Evolutionary conservation across 2,797 vertebrate species (phyloP).

Genomic region (Chromobotia macracanthus): DNA sequence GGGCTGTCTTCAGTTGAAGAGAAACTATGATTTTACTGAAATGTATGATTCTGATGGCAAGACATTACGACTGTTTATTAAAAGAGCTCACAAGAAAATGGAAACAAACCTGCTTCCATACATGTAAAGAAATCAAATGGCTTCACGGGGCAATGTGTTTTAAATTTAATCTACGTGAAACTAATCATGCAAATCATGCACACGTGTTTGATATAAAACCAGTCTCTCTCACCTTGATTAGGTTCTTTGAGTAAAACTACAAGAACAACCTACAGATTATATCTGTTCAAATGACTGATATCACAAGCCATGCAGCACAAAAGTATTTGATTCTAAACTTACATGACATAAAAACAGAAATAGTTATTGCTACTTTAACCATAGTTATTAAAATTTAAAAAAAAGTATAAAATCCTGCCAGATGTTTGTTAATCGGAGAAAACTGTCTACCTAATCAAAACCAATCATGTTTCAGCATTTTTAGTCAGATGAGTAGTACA

Average conservation of each 20-base stretch:
- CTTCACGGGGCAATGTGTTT: background rate
- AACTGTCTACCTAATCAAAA: background rate
- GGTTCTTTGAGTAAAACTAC: too few species aligned
- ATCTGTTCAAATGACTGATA: background rate
- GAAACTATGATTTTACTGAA: too few species aligned
- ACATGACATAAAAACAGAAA: background rate
- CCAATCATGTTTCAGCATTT: conserved; percentile 44
- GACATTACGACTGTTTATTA: too few species aligned
- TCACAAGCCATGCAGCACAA: background rate
- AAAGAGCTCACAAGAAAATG: too few species aligned
- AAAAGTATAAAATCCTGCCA: background rate
- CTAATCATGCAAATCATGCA: background rate
- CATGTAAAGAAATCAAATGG: background rate
- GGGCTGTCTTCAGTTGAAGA: too few species aligned
- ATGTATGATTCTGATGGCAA: too few species aligned
- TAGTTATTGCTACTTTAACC: background rate
- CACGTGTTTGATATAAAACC: background rate
- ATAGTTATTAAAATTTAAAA: background rate
- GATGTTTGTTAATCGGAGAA: background rate
- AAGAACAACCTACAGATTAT: background rate
- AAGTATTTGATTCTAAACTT: too few species aligned
- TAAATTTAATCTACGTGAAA: background rate
- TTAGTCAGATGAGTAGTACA: conserved; percentile 24
- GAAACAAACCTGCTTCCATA: background rate
- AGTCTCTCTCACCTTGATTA: background rate